Base-by-base conservation (phyloP, 2,113 vertebrate species). In the Corydoras sp. region DNA sequence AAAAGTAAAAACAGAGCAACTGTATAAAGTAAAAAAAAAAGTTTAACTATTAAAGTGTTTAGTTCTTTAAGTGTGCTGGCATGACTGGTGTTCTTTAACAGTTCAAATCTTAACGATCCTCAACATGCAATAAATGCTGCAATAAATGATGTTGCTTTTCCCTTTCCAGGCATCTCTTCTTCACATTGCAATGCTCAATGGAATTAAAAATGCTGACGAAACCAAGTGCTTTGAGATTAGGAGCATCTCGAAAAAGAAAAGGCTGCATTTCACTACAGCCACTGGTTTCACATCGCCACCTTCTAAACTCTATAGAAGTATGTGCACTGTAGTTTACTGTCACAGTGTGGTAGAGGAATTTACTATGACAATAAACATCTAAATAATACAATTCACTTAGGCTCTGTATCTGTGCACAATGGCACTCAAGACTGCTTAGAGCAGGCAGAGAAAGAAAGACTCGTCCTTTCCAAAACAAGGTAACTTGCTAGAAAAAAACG, bases 11-110 rank as follows among this genome's bases (percentile, higher is more conserved):
- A 62, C n/a, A 48, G 49, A 31, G 13, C 5, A 4, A 50, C 65
- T 70, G 60, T 43, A 54, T 69, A 58, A 65, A 70, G 76, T 75
- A 81, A 76, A 64, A 81, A 83, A 70, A 49, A 65, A 62, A 1
- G 2, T 9, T 11, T 31, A 69, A 54, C 51, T 15, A 51, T 59
- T 58, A 66, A 73, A 78, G 68, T 69, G 72, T 75, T 55, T 72
- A 4, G 55, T 66, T 53, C 35, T 43, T 43, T 43, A 43, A 43
- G 35, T 43, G 35, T 43, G 35, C 35, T 43, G 35, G 35, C 35
- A 43, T 43, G 4, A 43, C 1, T 43, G 35, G 35, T 43, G 35
- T 43, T 43, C 35, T 1, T 43, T 43, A 43, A 2, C 35, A 43
- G 35, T 43, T 43, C 7, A 43, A 43, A 43, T 43, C 35, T 43